Percentiles rank a stretch among this genome's conserved stretches.
Conservation (phyloP, 2,113 vertebrate genomes). For the Myodes glareolus region DNA sequence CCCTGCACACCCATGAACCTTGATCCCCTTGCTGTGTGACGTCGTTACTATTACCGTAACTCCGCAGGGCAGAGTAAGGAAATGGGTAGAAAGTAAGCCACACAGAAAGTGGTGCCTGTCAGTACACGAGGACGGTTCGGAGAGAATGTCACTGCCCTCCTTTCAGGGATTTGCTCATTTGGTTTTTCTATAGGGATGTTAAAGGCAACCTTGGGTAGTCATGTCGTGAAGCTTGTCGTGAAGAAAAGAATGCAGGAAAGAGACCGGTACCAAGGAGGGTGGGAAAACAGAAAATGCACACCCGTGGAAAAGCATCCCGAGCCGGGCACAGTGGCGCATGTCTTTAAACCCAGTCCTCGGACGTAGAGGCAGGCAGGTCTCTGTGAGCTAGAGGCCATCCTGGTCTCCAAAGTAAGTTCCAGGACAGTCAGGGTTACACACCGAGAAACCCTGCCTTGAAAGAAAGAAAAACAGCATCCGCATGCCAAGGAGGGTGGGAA, state of each 20-base stretch:
- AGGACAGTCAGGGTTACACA: too few species aligned
- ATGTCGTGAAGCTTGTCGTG: constrained; percentile 76
- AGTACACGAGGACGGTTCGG: background rate
- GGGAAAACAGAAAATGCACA: background rate
- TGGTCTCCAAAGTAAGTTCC: too few species aligned
- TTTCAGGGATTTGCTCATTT: constrained; percentile 40
- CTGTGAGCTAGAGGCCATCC: too few species aligned
- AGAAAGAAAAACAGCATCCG: too few species aligned
- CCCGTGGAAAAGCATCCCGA: background rate
- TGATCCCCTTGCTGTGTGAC: background rate
- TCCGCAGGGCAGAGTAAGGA: background rate
- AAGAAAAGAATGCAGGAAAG: background rate
- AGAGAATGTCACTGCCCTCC: constrained; percentile 68
- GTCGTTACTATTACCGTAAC: background rate
- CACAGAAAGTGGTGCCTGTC: background rate
- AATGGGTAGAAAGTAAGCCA: background rate
- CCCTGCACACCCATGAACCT: background rate
- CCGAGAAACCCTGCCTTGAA: too few species aligned
- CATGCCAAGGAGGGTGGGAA: background rate
- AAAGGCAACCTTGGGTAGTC: constrained; percentile 79
- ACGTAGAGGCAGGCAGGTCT: too few species aligned
- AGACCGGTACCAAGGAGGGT: background rate
- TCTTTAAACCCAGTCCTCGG: too few species aligned
- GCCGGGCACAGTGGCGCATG: too few species aligned
- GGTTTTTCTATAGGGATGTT: constrained; percentile 73